Conservation (phyloP, 2,888 invertebrate genomes). For the Hirtodrosophila duncani region DNA sequence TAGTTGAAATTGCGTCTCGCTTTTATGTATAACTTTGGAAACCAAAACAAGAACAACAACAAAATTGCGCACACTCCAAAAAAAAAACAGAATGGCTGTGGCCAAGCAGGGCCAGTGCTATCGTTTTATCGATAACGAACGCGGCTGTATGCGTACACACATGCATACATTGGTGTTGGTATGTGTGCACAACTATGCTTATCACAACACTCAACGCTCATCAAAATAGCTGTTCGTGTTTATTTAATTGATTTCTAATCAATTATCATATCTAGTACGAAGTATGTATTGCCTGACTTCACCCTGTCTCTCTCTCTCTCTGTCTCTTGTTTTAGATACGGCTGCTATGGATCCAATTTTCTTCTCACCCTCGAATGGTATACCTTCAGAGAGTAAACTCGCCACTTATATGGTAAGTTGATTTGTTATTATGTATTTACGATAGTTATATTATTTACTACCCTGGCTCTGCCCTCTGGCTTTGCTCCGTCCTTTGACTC, state of each 20-base stretch:
- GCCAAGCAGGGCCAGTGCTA: slow-evolving; percentile 32
- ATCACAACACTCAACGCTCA: not conserved
- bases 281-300: not conserved
- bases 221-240: slow-evolving; percentile 43
- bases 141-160: not conserved
- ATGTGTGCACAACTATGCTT: slow-evolving; percentile 3
- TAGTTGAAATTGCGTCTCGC: slow-evolving; percentile 53
- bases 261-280: slow-evolving; percentile 29
- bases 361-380: slow-evolving; percentile 84
- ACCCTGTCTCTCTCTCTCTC: slow-evolving; percentile 31
- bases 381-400: slow-evolving; percentile 91
- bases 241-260: slow-evolving; percentile 70
- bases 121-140: slow-evolving; percentile 61
- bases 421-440: slow-evolving; percentile 11
- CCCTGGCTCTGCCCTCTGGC: not conserved
- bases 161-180: not conserved
- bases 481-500: not conserved
- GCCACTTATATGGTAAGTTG: slow-evolving; percentile 88
- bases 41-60: slow-evolving; percentile 3
- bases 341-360: slow-evolving; percentile 87
- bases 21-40: slow-evolving; percentile 37
- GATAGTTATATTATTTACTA: not conserved
- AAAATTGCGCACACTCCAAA: slow-evolving; percentile 51
- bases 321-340: slow-evolving; percentile 69
- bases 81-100: slow-evolving; percentile 18